phyloP scores from a whole-genome alignment of 2,113 vertebrate genomes.

The Herpailurus yagouaroundi region DNA sequence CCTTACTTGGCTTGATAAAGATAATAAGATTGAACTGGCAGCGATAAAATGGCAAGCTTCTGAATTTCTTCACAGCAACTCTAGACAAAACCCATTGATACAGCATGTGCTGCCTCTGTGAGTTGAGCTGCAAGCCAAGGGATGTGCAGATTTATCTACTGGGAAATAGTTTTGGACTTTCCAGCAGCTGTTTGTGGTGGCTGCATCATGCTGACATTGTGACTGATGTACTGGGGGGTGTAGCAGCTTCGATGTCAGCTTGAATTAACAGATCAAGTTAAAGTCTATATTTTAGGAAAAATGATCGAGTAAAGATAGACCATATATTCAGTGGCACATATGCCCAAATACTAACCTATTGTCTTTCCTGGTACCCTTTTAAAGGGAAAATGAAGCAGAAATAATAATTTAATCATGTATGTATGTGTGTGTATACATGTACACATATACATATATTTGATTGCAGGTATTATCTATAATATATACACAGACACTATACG shows the following conservation, averaged over 20 bases:
- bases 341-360: background rate
- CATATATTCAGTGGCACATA: background rate
- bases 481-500: background rate
- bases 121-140: constrained; percentile 70
- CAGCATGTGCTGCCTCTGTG: constrained; percentile 4
- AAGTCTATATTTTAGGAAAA: constrained; percentile 18
- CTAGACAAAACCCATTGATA: constrained; percentile 51
- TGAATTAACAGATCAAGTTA: constrained; percentile 39
- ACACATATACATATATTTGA: background rate
- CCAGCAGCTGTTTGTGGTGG: constrained; percentile 68
- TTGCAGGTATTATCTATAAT: background rate
- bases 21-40: background rate
- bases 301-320: background rate
- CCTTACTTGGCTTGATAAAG: background rate
- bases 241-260: constrained; percentile 54
- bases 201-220: constrained; percentile 50
- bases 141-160: constrained; percentile 57
- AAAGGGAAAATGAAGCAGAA: background rate
- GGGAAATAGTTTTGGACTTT: constrained; percentile 71
- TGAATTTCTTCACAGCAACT: constrained; percentile 51
- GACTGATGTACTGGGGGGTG: background rate
- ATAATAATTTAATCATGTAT: background rate
- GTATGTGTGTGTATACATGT: background rate
- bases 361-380: background rate
- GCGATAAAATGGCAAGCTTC: background rate